Conservation (phyloP, 23 tunicate species). For the Halocynthia aurantium region DNA sequence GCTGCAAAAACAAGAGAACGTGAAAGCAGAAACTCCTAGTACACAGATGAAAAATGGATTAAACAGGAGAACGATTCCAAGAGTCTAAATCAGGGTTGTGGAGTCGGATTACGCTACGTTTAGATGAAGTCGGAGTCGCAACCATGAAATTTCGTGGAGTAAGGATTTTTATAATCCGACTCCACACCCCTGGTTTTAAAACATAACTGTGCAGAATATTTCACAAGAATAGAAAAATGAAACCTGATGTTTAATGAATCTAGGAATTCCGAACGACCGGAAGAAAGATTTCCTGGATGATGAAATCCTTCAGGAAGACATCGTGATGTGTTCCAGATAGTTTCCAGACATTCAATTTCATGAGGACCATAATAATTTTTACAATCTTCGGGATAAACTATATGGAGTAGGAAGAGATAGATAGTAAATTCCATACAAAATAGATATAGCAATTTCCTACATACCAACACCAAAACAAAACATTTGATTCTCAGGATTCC, state of each 20-base stretch:
- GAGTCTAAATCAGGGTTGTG: no score
- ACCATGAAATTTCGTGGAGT: background rate
- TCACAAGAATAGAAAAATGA: background rate
- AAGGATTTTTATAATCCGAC: background rate
- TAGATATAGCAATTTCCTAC: background rate
- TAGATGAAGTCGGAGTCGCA: background rate
- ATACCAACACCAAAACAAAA: conserved; percentile 37
- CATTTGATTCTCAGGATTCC: conserved; percentile 1
- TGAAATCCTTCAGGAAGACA: conserved; percentile 22
- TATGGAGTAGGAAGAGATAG: background rate
- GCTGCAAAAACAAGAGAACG: no score
- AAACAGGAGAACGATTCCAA: no score
- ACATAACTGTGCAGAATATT: background rate
- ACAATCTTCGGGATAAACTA: conserved; percentile 14
- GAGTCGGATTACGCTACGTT: no score
- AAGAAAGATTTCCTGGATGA: conserved; percentile 13
- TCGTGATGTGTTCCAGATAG: conserved; percentile 15
- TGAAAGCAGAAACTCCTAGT: no score
- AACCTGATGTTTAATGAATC: no score
- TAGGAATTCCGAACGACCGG: background rate
- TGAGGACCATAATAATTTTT: conserved; percentile 15
- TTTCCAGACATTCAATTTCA: conserved; percentile 17
- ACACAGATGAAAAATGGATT: no score
- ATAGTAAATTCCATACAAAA: background rate
- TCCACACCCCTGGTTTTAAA: background rate